These are phyloP conservation scores for Myripristis jacobus DNA, from an alignment of 2,797 vertebrate genomes.

Conservation along the genomic window DNA sequence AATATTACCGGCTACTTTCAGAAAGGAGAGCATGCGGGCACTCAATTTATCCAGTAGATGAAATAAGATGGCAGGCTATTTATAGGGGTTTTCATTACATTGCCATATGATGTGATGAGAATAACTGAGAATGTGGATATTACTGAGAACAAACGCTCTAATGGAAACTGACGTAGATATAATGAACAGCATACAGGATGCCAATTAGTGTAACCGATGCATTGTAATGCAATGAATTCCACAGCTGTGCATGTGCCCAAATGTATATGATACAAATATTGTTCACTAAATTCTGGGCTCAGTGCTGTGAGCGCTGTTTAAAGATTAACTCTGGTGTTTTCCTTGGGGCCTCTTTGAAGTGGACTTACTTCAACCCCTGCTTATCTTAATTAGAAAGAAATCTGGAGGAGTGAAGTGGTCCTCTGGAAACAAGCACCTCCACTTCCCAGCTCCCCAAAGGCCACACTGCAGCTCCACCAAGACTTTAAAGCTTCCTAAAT, in stretches of 20 bases:
- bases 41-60: constrained; percentile 21
- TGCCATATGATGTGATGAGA: not conserved
- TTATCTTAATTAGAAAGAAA: constrained; percentile 83
- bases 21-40: not conserved
- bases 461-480: constrained; percentile 36
- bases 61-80: constrained; percentile 1
- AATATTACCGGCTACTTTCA: not conserved
- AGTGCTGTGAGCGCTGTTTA: constrained; percentile 67
- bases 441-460: constrained; percentile 54
- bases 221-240: constrained; percentile 4
- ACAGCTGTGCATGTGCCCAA: constrained; percentile 16
- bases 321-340: constrained; percentile 81
- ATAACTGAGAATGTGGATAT: constrained; percentile 14
- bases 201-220: not conserved
- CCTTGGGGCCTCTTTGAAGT: constrained; percentile 80
- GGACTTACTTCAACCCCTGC: constrained; percentile 74
- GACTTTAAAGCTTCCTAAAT: constrained; percentile 40
- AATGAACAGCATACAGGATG: not conserved
- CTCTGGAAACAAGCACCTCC: constrained; percentile 68
- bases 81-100: not conserved
- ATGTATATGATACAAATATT: constrained; percentile 37
- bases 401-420: constrained; percentile 73
- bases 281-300: constrained; percentile 62
- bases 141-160: not conserved
- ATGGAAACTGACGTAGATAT: not conserved